Conservation (phyloP, 1,140 invertebrate species). For the Cepaea nemoralis region DNA sequence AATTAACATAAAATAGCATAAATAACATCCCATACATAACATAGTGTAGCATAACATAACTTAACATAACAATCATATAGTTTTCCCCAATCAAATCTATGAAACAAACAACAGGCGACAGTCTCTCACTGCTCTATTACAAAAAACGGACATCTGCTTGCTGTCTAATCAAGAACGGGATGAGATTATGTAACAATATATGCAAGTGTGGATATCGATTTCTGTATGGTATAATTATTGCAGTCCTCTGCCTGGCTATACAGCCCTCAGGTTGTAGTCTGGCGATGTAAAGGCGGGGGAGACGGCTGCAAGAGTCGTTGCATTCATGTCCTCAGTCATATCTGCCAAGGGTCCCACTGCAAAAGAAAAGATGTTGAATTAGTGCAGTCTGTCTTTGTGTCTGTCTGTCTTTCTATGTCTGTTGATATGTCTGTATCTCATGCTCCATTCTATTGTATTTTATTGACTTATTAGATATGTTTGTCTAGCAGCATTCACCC, state of each 20-base stretch:
- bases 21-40: too few species aligned
- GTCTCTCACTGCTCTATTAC: conserved; percentile 60
- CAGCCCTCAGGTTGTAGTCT: conserved; percentile 82
- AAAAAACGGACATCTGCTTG: conserved; percentile 58
- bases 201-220: conserved; percentile 70
- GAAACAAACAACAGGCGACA: too few species aligned
- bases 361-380: not conserved
- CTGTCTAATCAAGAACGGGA: conserved; percentile 58
- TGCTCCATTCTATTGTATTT: too few species aligned
- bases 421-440: too few species aligned
- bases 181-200: conserved; percentile 56
- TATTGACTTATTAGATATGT: too few species aligned
- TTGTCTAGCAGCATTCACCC: too few species aligned
- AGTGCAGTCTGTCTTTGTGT: too few species aligned
- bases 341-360: not conserved
- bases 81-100: too few species aligned
- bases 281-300: conserved; percentile 75
- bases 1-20: too few species aligned
- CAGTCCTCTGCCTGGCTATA: conserved; percentile 76
- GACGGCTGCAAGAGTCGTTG: not conserved
- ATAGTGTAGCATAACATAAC: too few species aligned
- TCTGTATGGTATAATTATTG: conserved; percentile 65
- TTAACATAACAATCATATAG: too few species aligned
- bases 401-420: too few species aligned
- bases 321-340: not conserved